These are phyloP conservation scores for Manis pentadactyla DNA, from an alignment of 2,797 vertebrate genomes.

Conservation along the genomic window DNA sequence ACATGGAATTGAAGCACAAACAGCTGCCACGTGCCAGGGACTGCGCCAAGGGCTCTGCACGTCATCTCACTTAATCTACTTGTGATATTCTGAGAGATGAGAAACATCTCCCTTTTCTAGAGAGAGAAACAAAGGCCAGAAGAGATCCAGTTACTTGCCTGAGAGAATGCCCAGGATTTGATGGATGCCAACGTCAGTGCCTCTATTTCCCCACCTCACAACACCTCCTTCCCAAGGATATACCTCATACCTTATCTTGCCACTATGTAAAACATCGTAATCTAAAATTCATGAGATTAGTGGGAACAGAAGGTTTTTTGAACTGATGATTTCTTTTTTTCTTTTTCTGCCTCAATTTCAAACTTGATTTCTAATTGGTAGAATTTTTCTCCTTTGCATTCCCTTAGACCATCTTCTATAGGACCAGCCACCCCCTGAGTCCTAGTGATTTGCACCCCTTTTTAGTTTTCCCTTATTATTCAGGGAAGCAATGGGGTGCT, in stretches of 20 bases:
- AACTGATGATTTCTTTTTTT: neutral
- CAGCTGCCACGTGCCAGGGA: neutral
- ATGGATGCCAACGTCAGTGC: neutral
- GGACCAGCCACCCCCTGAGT: neutral
- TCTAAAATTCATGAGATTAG: neutral
- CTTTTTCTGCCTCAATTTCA: neutral
- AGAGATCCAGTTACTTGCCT: neutral
- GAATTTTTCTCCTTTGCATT: neutral
- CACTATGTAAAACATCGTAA: neutral
- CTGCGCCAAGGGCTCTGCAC: neutral
- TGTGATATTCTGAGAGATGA: neutral
- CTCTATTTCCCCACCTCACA: neutral
- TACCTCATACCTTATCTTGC: neutral
- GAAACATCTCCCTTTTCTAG: neutral
- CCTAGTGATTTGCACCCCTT: neutral
- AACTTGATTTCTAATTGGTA: neutral
- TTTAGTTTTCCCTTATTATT: neutral
- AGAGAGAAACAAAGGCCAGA: conserved; percentile 2
- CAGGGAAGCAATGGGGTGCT: neutral
- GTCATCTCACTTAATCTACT: neutral
- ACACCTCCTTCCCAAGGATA: neutral
- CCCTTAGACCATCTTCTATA: neutral
- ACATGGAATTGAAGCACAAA: neutral
- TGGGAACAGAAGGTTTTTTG: neutral
- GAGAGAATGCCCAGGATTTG: neutral